Evolutionary conservation across 2,797 vertebrate genomes (phyloP).

Genomic region (Adrianichthys oophorus): DNA sequence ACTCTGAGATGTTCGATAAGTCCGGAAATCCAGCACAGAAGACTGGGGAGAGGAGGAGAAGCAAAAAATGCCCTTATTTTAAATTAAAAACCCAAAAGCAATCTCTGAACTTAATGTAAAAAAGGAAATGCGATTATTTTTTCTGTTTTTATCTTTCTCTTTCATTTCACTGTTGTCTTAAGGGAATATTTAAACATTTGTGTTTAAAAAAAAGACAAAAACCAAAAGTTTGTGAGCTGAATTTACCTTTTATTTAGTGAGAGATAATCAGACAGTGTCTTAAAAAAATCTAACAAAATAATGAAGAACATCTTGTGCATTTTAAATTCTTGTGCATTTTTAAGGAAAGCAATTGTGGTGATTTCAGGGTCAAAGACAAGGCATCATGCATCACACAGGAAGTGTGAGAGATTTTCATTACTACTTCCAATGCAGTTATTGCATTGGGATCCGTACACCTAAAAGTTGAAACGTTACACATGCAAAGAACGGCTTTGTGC

Average conservation of each 20-base stretch:
- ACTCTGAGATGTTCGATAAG: constrained; percentile 52
- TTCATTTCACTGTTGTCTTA: constrained; percentile 9
- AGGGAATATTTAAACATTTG: constrained; percentile 18
- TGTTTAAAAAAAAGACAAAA: constrained; percentile 9
- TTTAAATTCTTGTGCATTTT: constrained; percentile 38
- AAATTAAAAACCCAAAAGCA: no score
- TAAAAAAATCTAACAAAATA: constrained; percentile 19
- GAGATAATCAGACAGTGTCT: constrained; percentile 50
- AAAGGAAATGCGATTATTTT: background rate
- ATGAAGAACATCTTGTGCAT: constrained; percentile 31
- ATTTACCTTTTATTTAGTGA: constrained; percentile 55
- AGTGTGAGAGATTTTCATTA: constrained; percentile 40
- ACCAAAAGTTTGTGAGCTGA: constrained; percentile 3
- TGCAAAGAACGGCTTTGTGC: constrained; percentile 49
- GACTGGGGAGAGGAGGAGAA: background rate
- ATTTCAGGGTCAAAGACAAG: constrained; percentile 56
- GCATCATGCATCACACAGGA: constrained; percentile 72
- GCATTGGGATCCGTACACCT: constrained; percentile 42
- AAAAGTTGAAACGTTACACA: constrained; percentile 49
- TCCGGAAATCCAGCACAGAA: constrained; percentile 4
- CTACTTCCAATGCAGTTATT: constrained; percentile 7
- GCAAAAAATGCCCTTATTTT: background rate
- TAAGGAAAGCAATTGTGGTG: constrained; percentile 38
- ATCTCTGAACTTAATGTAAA: no score
- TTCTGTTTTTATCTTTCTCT: background rate